Base-by-base conservation (phyloP, 2,888 invertebrate species). In the Homarus gammarus region DNA sequence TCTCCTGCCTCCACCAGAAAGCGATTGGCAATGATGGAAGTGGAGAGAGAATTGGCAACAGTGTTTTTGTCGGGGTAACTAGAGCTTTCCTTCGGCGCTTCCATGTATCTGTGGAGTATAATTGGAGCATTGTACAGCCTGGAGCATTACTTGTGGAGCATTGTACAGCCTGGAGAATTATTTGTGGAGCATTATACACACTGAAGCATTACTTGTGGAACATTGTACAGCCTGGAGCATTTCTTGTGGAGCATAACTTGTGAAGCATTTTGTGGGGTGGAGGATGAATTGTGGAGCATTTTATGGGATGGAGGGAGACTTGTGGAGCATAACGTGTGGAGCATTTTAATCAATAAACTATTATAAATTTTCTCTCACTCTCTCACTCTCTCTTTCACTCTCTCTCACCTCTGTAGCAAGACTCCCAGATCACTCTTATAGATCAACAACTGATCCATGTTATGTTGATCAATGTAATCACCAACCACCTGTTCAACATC, bases 11-110 rank as follows among this genome's bases (percentile, higher is more conserved):
- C 90, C 51, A 90, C 84, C 75, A 90, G 64, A 51, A 84, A 90
- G n/a, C 90, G 70, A 68, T 90, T 90, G 38, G 90, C 49, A 18
- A 90, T 36, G 75, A 90, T 90, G 81, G 90, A 87, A 38, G 84
- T 90, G 73, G 87, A 87, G 73, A 90, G 79, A 38, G 87, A 87
- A 81, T 90, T 90, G 64, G 90, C 90, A 18, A 90, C 84, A 0
- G 87, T 90, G 87, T 90, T 90, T 84, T 90, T 90, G 81, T 90
- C 87, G 0, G 90, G 87, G 51, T 90, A 90, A n/a, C 78, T 90
- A 5, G 61, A 15, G 56, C 87, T 90, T 18, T 68, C 56, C 2
- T 81, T 75, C 15, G 90, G 90, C 0, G 90, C 87, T 18, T 90
- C 84, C 56, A 44, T 51, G 78, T 90, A 90, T 64, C 90, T 90